phyloP scores from a whole-genome alignment of 2,797 vertebrate genomes.

The Pseudocheirus occidentalis region DNA sequence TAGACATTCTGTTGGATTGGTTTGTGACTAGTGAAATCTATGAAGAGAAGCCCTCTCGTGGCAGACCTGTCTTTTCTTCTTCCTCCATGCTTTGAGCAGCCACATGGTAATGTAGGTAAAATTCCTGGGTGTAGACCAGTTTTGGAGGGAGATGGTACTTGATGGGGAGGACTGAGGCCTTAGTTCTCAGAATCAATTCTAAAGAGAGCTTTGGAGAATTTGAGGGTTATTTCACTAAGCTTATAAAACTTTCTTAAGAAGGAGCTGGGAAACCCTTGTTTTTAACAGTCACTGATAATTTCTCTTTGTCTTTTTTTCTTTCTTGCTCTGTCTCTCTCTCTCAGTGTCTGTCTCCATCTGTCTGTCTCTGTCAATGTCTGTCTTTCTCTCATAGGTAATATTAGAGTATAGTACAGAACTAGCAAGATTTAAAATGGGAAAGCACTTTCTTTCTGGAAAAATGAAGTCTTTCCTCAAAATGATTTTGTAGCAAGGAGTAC shows the following conservation, averaged over 20 bases:
- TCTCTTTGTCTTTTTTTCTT: background rate
- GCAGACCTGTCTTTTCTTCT: background rate
- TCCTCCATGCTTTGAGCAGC: background rate
- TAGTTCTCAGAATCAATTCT: background rate
- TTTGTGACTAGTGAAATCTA: background rate
- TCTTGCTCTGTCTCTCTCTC: background rate
- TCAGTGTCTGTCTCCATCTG: background rate
- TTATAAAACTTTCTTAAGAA: conserved; percentile 53
- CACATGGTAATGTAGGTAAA: background rate
- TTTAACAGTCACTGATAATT: background rate
- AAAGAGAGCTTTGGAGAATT: background rate
- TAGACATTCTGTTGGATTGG: background rate
- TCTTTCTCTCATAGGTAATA: conserved; percentile 48
- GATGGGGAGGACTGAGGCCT: background rate
- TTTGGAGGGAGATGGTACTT: background rate
- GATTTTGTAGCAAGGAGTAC: conserved; percentile 63
- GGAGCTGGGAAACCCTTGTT: conserved; percentile 9
- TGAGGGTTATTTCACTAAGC: conserved; percentile 9
- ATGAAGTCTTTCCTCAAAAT: conserved; percentile 56
- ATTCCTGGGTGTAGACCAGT: background rate
- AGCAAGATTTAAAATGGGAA: conserved; percentile 36
- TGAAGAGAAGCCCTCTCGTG: background rate
- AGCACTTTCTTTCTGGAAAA: conserved; percentile 9
- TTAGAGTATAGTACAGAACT: background rate
- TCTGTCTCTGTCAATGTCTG: background rate